Conservation (phyloP, 2,113 vertebrate species). For the Channa maculata region DNA sequence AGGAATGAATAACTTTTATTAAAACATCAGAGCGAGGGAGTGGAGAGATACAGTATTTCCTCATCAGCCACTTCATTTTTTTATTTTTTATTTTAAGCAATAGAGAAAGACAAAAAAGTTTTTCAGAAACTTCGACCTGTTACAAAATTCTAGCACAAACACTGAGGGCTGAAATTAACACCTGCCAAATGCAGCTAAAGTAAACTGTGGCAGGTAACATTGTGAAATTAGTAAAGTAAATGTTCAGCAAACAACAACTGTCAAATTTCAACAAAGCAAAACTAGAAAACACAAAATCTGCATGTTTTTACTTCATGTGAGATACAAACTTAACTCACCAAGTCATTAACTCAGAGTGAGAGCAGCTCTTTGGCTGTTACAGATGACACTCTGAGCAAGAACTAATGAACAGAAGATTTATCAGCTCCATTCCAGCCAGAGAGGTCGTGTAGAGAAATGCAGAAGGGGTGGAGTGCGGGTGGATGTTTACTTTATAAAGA, state of each 20-base stretch:
- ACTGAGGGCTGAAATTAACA: background rate
- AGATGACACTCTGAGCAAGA: no score
- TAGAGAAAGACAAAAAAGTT: background rate
- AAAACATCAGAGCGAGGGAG: conserved; percentile 21
- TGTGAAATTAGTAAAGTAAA: background rate
- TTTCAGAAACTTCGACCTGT: background rate
- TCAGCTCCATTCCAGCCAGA: no score
- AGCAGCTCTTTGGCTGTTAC: no score
- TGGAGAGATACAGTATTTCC: conserved; percentile 16
- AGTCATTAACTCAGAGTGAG: no score
- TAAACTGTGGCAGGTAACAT: background rate
- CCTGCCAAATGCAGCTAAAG: background rate
- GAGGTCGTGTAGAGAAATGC: no score
- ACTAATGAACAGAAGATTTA: no score
- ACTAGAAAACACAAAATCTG: background rate
- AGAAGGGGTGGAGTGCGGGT: no score
- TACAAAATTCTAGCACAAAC: background rate
- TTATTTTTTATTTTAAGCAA: background rate
- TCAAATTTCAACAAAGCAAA: no score
- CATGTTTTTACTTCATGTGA: background rate
- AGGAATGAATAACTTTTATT: conserved; percentile 43
- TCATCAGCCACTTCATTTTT: background rate
- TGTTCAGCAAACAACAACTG: no score
- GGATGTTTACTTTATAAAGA: no score
- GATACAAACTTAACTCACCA: background rate